phyloP scores from a whole-genome alignment of 2,797 vertebrate species.

The Lepus townsendii region DNA sequence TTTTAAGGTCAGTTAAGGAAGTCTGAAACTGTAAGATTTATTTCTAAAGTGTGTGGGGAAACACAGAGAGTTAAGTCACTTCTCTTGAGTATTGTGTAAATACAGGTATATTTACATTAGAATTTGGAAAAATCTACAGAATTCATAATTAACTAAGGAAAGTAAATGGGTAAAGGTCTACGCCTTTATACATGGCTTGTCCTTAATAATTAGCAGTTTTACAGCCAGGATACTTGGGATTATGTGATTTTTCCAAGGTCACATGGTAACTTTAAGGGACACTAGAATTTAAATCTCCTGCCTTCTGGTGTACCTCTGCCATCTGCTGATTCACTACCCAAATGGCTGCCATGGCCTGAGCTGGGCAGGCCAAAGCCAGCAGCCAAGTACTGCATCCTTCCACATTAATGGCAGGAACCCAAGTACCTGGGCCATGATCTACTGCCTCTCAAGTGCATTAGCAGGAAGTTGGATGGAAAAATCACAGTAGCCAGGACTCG shows the following conservation, averaged over 20 bases:
- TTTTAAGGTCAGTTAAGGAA: background rate
- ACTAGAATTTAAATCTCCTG: background rate
- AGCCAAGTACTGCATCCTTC: too few species aligned
- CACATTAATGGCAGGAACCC: too few species aligned
- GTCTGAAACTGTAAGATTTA: constrained; percentile 26
- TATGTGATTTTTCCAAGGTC: background rate
- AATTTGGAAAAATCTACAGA: background rate
- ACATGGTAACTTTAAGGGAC: background rate
- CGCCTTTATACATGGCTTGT: background rate
- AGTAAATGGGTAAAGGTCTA: background rate
- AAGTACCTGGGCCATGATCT: too few species aligned
- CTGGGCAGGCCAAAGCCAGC: too few species aligned
- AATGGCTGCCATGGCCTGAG: too few species aligned
- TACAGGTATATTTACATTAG: background rate
- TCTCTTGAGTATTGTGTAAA: background rate
- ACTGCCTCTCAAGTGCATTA: too few species aligned
- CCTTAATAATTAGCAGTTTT: constrained; percentile 25
- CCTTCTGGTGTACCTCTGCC: background rate
- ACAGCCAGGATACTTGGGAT: background rate
- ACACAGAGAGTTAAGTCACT: constrained; percentile 2
- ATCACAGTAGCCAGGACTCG: too few species aligned
- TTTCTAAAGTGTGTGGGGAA: background rate
- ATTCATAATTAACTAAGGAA: constrained; percentile 19
- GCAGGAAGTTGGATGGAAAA: too few species aligned
- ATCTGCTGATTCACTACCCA: too few species aligned